These are phyloP conservation scores for Leucosticte australis DNA, from an alignment of 2,113 vertebrate species.

Conservation along the genomic window DNA sequence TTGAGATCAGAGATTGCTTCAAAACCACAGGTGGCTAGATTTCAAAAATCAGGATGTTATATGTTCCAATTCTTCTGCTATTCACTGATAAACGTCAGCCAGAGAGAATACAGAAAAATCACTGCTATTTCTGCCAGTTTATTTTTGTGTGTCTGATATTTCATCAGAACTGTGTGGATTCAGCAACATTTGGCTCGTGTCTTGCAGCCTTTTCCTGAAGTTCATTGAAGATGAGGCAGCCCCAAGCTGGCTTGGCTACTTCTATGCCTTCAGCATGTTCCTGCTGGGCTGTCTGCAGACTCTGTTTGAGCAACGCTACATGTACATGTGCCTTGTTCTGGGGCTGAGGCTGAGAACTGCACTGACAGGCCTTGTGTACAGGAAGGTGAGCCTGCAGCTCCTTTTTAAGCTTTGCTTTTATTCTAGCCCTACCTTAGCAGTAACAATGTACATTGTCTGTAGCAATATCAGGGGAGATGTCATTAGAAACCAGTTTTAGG, in stretches of 20 bases:
- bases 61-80: not conserved
- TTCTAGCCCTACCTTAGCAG: not conserved
- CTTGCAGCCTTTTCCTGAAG: constrained; percentile 83
- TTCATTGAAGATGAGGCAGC: constrained; percentile 79
- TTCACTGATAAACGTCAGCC: not conserved
- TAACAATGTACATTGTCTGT: not conserved
- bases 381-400: constrained; percentile 81
- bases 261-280: constrained; percentile 84
- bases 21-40: not conserved
- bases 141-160: not conserved
- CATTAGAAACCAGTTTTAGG: not conserved
- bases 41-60: not conserved
- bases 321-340: constrained; percentile 87
- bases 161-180: not conserved
- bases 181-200: not conserved
- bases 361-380: constrained; percentile 87
- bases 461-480: not conserved
- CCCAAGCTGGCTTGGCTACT: constrained; percentile 86
- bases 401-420: not conserved
- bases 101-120: not conserved
- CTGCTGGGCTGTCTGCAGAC: constrained; percentile 86
- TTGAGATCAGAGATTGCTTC: not conserved
- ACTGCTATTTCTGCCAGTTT: not conserved
- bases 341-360: constrained; percentile 88
- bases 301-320: constrained; percentile 87